Evolutionary conservation across 2,113 vertebrate genomes (phyloP).

Genomic region (Sturnus vulgaris): DNA sequence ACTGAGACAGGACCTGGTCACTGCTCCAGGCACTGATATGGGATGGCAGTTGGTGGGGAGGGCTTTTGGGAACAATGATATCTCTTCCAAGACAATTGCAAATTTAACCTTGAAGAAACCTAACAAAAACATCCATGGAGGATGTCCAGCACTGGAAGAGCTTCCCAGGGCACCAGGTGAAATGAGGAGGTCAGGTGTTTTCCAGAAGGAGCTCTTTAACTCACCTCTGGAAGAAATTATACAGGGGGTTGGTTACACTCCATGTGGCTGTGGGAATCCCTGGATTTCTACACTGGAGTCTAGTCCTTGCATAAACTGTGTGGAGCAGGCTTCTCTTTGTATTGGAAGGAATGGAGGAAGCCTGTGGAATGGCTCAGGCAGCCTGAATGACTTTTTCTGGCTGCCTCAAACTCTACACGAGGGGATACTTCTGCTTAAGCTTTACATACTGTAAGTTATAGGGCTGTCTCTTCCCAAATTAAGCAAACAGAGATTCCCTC

Average conservation of each 20-base stretch:
- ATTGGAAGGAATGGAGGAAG: not conserved
- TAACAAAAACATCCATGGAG: not conserved
- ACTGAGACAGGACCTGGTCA: not conserved
- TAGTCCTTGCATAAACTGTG: not conserved
- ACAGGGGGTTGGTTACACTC: not conserved
- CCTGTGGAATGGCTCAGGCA: not conserved
- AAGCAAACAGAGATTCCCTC: conserved; percentile 26
- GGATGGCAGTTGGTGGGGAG: not conserved
- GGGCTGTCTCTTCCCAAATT: conserved; percentile 5
- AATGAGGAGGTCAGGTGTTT: not conserved
- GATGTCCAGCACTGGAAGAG: not conserved
- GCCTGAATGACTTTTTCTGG: not conserved
- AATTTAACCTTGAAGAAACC: not conserved
- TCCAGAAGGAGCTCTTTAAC: not conserved
- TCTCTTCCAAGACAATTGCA: not conserved
- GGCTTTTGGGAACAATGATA: accelerated
- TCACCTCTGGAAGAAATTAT: not conserved
- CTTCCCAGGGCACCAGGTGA: not conserved
- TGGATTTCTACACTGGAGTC: not conserved
- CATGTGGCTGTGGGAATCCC: not conserved
- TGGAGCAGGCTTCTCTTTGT: not conserved
- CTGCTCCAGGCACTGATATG: not conserved
- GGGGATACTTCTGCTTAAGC: not conserved
- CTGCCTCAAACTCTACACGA: not conserved
- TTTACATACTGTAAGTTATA: not conserved